These are phyloP conservation scores for Saguinus imperator DNA, from an alignment of 2,113 vertebrate genomes.

Conservation along the genomic window DNA sequence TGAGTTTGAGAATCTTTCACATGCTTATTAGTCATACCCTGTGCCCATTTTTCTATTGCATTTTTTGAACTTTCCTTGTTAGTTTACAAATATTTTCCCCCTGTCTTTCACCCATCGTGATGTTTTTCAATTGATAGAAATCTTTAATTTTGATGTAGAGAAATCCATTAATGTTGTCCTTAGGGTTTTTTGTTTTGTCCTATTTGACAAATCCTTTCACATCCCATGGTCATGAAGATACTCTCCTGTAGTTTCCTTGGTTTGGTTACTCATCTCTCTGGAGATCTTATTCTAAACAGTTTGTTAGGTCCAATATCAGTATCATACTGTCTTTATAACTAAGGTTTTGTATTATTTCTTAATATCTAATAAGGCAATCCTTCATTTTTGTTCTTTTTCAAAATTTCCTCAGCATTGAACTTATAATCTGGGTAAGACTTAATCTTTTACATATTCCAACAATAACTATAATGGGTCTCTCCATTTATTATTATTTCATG, in stretches of 20 bases:
- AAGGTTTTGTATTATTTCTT: not conserved
- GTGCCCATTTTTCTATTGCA: not conserved
- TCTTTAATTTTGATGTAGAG: not conserved
- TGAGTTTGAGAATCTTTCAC: not conserved
- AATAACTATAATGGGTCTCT: not conserved
- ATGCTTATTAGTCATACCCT: not conserved
- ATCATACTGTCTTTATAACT: not conserved
- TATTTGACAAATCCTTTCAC: not conserved
- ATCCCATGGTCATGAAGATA: not conserved
- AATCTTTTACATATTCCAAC: slow-evolving; percentile 21
- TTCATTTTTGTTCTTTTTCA: slow-evolving; percentile 19
- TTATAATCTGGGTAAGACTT: slow-evolving; percentile 26
- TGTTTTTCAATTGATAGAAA: not conserved
- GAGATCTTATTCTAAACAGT: not conserved
- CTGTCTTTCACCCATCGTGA: not conserved
- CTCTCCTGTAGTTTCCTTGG: not conserved
- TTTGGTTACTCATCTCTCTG: not conserved
- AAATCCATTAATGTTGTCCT: not conserved
- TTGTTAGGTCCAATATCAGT: not conserved
- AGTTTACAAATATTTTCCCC: not conserved
- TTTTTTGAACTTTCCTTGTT: not conserved
- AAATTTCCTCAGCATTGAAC: slow-evolving; percentile 35
- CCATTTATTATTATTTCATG: slow-evolving; percentile 38
- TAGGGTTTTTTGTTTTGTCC: not conserved
- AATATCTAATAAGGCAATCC: not conserved